A percentile compares a stretch with the other conserved stretches of the same genome.
phyloP scores from a whole-genome alignment of 2,113 vertebrate genomes.

The Cavia porcellus region DNA sequence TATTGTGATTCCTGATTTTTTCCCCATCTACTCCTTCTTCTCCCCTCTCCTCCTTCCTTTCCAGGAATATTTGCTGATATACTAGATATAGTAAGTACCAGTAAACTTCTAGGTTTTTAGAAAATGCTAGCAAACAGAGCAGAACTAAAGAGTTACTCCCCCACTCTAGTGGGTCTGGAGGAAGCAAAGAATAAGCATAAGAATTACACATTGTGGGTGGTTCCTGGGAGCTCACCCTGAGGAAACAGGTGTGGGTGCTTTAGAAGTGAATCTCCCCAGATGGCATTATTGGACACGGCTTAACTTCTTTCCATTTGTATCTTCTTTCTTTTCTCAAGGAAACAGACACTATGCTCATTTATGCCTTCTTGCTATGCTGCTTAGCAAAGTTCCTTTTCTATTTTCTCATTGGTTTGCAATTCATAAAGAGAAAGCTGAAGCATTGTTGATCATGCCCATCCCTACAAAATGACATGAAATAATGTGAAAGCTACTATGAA shows the following conservation, averaged over 20 bases:
- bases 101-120: not conserved
- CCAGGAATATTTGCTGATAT: not conserved
- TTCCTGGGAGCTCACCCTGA: not conserved
- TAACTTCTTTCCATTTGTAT: not conserved
- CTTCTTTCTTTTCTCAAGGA: not conserved
- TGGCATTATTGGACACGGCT: not conserved
- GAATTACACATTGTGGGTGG: too few relatives aligned
- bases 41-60: not conserved
- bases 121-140: not conserved
- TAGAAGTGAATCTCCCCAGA: not conserved
- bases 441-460: not conserved
- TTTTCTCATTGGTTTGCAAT: not conserved
- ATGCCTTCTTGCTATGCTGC: not conserved
- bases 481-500: not conserved
- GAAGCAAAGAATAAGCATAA: not conserved
- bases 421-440: too few relatives aligned
- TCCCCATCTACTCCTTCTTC: not conserved
- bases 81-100: not conserved
- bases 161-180: not conserved
- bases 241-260: not conserved
- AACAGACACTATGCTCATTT: not conserved
- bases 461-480: not conserved
- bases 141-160: not conserved
- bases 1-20: not conserved
- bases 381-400: not conserved